A percentile compares a stretch with the other conserved stretches of the same genome.
These are phyloP conservation scores for Sericinus montela DNA, from an alignment of 2,888 invertebrate species.

Conservation along the genomic window DNA sequence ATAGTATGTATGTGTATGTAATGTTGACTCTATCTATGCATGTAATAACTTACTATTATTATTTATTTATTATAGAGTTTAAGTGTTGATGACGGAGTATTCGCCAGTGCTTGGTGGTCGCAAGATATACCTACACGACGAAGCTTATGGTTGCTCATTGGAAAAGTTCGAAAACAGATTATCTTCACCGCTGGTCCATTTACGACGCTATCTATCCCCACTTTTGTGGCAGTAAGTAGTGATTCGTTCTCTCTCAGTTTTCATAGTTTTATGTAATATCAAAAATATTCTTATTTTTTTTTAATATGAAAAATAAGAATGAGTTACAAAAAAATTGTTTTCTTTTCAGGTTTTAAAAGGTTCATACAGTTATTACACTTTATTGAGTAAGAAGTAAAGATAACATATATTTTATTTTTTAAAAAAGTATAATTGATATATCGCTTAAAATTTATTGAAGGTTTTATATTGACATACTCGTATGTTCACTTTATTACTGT, in stretches of 20 bases:
- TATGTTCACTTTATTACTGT: no score
- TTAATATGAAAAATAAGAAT: no score
- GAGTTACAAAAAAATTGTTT: no score
- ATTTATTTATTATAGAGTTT: constrained; percentile 37
- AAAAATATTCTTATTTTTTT: no score
- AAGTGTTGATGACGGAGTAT: constrained; percentile 46
- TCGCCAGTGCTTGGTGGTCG: constrained; percentile 54
- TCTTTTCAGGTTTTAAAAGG: constrained; percentile 16
- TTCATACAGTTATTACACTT: constrained; percentile 23
- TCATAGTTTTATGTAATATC: no score
- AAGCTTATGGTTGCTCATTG: constrained; percentile 44
- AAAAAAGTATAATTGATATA: no score
- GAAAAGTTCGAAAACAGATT: constrained; percentile 45
- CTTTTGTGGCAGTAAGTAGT: constrained; percentile 54
- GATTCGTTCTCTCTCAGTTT: no score
- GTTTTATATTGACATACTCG: no score
- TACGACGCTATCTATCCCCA: constrained; percentile 45
- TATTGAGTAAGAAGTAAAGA: constrained; percentile 19
- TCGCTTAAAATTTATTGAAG: no score
- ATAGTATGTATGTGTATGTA: no score
- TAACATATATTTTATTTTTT: not conserved
- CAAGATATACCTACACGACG: constrained; percentile 40
- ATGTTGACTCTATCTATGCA: no score
- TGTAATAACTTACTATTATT: no score
- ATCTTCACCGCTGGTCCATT: constrained; percentile 60